Percentiles rank a stretch among this genome's conserved stretches.
These are phyloP conservation scores for Heliconius congener DNA, from an alignment of 1,140 invertebrate species.

Conservation along the genomic window DNA sequence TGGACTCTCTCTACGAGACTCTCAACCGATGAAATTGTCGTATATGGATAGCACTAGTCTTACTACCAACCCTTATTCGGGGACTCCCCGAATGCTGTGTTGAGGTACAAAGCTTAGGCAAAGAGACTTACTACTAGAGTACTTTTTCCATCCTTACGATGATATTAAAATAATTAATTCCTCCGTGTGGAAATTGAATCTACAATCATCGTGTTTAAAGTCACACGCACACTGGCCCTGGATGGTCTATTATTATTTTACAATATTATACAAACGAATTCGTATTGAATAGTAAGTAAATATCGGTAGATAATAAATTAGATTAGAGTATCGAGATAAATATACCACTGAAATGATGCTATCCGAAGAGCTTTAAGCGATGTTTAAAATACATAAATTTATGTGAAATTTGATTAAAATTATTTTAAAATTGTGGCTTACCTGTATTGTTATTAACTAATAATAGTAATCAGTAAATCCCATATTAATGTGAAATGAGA, in stretches of 20 bases:
- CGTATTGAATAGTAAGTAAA: neutral
- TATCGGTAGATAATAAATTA: conserved; percentile 11
- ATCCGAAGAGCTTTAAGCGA: neutral
- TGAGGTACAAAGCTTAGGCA: too few species aligned
- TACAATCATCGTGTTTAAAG: neutral
- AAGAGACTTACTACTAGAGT: too few species aligned
- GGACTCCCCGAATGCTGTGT: too few species aligned
- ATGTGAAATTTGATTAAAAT: neutral
- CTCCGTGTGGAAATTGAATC: neutral
- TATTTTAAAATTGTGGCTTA: too few species aligned
- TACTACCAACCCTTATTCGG: too few species aligned
- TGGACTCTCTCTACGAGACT: too few species aligned
- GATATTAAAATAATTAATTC: neutral
- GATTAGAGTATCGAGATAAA: conserved; percentile 1
- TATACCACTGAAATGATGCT: neutral
- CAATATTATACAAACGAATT: neutral
- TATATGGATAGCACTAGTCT: too few species aligned
- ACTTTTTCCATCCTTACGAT: too few species aligned
- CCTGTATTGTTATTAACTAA: neutral
- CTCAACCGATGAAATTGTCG: too few species aligned
- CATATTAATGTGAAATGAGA: too few species aligned
- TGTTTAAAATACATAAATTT: neutral
- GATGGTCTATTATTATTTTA: neutral
- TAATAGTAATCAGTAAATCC: neutral
- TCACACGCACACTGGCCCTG: neutral